A percentile compares a stretch with the other conserved stretches of the same genome.
Evolutionary conservation across 2,113 vertebrate genomes (phyloP).

Genomic region (Phaethon lepturus): DNA sequence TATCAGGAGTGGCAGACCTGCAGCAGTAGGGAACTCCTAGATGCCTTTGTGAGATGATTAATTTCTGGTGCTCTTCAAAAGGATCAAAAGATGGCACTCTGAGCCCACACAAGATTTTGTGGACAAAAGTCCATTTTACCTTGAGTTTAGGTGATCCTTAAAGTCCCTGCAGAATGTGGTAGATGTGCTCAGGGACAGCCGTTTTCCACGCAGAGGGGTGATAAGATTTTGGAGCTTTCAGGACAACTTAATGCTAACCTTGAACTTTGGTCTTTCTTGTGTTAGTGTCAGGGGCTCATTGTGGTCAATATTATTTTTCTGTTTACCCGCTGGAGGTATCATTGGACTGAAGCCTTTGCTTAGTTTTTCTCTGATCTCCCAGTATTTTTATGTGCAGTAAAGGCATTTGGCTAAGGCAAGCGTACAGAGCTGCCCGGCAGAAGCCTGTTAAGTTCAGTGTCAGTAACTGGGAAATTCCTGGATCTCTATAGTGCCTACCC

Average conservation of each 20-base stretch:
- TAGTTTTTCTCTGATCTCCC: background rate
- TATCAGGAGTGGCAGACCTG: background rate
- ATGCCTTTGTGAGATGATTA: background rate
- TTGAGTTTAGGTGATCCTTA: background rate
- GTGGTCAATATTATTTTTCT: background rate
- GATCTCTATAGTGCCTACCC: background rate
- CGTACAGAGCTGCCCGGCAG: background rate
- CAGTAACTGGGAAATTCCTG: constrained; percentile 42
- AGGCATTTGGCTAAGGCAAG: background rate
- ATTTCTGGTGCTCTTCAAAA: background rate
- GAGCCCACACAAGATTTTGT: background rate
- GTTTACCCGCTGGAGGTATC: background rate
- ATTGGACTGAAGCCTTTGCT: background rate
- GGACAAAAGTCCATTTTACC: background rate
- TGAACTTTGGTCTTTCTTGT: background rate
- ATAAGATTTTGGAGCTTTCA: background rate
- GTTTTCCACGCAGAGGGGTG: background rate
- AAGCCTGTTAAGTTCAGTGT: background rate
- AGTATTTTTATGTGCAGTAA: background rate
- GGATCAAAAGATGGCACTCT: constrained; percentile 71
- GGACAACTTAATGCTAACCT: background rate
- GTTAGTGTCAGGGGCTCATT: background rate
- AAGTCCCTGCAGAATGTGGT: background rate
- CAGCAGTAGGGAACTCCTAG: background rate
- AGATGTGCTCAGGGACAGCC: background rate